These are phyloP conservation scores for Ypsolopha sequella DNA, from an alignment of 2,888 invertebrate genomes.

Conservation along the genomic window DNA sequence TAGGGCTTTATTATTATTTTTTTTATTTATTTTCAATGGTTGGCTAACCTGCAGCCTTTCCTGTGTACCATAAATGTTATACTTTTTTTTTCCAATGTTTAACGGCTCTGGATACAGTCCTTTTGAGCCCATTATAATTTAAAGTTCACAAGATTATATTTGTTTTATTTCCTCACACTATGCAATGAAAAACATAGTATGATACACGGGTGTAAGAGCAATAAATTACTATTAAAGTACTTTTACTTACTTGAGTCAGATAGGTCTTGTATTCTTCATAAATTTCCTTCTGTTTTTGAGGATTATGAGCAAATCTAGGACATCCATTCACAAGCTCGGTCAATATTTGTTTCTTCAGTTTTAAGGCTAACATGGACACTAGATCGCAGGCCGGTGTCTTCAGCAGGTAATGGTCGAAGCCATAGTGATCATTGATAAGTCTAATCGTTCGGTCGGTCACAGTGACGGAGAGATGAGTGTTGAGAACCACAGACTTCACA, in stretches of 20 bases:
- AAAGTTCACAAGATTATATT: no score
- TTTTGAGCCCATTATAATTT: no score
- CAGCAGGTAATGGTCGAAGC: slow-evolving; percentile 95
- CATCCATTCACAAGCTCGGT: slow-evolving; percentile 77
- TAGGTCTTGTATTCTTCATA: slow-evolving; percentile 85
- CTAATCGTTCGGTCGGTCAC: slow-evolving; percentile 88
- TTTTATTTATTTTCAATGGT: no score
- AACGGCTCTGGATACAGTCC: no score
- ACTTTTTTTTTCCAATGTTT: no score
- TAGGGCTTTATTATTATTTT: no score
- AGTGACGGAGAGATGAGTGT: slow-evolving; percentile 84
- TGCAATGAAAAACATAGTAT: no score
- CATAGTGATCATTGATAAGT: slow-evolving; percentile 90
- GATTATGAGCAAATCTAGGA: slow-evolving; percentile 75
- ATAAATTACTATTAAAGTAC: no score
- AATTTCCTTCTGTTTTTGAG: slow-evolving; percentile 76
- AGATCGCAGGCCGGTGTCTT: slow-evolving; percentile 95
- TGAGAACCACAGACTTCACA: slow-evolving; percentile 90
- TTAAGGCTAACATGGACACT: slow-evolving; percentile 85
- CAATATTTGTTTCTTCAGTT: slow-evolving; percentile 88
- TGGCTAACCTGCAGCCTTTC: no score
- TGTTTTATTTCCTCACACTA: no score
- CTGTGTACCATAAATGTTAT: no score
- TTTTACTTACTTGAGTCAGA: slow-evolving; percentile 84
- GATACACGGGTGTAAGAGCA: no score